Conservation (phyloP, 2,797 vertebrate species). For the Dendrocincla tyrannina region DNA sequence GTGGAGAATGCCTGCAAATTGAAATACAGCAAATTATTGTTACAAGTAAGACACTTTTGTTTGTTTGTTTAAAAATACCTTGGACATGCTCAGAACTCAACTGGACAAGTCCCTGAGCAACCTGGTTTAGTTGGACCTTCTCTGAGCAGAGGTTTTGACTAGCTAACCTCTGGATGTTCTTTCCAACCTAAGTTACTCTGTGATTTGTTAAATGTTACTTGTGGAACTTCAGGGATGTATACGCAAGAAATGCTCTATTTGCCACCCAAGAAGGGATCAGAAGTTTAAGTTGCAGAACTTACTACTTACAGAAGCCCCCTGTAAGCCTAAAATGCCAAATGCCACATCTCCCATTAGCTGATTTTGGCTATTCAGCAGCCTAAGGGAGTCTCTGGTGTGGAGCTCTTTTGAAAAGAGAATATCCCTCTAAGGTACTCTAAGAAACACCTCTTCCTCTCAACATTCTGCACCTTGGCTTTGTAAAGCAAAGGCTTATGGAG, state of each 20-base stretch:
- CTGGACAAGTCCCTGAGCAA: background rate
- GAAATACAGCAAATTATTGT: background rate
- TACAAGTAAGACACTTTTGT: background rate
- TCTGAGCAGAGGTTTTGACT: background rate
- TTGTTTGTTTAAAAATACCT: background rate
- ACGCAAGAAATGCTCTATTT: background rate
- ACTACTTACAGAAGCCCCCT: background rate
- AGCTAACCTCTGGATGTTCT: background rate
- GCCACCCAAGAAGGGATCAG: background rate
- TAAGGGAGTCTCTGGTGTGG: background rate
- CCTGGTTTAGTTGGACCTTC: background rate
- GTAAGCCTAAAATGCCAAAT: background rate
- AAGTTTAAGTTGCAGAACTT: background rate
- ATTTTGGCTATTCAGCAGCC: background rate
- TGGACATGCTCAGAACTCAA: background rate
- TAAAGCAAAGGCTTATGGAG: background rate
- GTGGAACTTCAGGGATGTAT: accelerated
- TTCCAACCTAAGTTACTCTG: background rate
- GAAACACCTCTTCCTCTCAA: background rate
- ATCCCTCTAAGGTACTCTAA: background rate
- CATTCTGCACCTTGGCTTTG: background rate
- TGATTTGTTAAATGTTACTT: background rate
- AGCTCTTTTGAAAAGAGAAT: background rate
- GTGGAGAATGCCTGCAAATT: background rate
- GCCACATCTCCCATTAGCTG: background rate